Base-by-base conservation (phyloP, 2,888 invertebrate species). In the Epistrophe eligans region DNA sequence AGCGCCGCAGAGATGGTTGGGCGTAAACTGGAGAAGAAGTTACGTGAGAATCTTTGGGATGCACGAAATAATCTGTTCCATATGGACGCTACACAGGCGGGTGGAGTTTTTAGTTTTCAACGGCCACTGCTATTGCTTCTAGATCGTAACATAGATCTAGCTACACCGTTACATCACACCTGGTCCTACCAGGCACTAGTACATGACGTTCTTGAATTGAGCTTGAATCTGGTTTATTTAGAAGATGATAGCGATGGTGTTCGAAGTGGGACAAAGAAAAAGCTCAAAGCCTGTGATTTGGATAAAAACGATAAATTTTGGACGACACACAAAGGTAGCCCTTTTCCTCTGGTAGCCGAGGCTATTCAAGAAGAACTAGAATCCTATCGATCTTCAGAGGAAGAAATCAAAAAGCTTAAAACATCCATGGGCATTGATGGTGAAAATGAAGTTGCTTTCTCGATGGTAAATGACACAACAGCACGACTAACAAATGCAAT, bases 151-250 rank as follows among this genome's bases (percentile, higher is more conserved):
- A 95, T 99, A 88, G 99, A 99, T 92, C 96, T 99, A 95, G 99
- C 99, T 2, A 99, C 99, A 55, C 99, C 99, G 32, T 93, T 99
- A 83, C 99, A 99, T 94, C 99, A 99, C 93, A 99, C 99, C 0
- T 99, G 99, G 99, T 99, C 99, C 0, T 99, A 99, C 93, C 99
- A 99, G 93, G 99, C 99, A 1, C 93, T 99, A 74, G 96, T 98
- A 32, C 99, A 99, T 93, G 99, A 99, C 94, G 97, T 99, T 6
- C 93, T 99, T 77, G 98, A 99, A 91, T 94, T 99, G 89, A 96
- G 98, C 10, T 93, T 99, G 77, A 99, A 99, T 93, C 95, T 94
- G 88, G 95, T 97, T 0, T 94, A 95, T 57, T 95, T 97, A 15
- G 95, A 95, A 82, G 97, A 97, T 90, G 94, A 94, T 64, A 93